Evolutionary conservation across 2,888 invertebrate genomes (phyloP), one percentile per base, ranked within the genome.

Genomic region (Trichacis sp.): DNA sequence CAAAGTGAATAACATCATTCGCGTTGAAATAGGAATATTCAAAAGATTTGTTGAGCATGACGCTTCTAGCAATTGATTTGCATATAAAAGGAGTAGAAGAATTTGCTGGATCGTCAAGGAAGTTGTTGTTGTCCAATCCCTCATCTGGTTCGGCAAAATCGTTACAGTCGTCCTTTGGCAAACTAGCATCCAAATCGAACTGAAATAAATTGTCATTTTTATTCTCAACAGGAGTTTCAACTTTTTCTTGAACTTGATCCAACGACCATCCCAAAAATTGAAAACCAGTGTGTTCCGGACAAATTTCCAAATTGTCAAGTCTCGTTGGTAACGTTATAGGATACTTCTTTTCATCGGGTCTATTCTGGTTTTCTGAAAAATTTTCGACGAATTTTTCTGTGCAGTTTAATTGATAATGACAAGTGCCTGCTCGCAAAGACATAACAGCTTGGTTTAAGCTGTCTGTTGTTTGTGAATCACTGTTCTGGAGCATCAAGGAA

Each of bases 251-350:
- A n/a, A n/a, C 87, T 17, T 86, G 85, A 33, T 88, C 86, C 0
- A 86, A 85, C 19, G 87, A 87, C 90, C 90, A 91, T 62, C 87
- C 87, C 53, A 83, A 86, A 51, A 91, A 89, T 33, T 87, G 86
- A 76, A 90, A 91, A 0, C 87, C 87, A 5, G 87, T 82, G 73
- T 92, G 89, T 0, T 88, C 87, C 50, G 87, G 86, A 76, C 91
- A 91, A 24, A 91, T 86, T 33, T 86, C 84, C 59, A 86, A 83
- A 0, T 83, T 77, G 0, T 84, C 83, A 30, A 86, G 64, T 48
- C 82, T 64, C 52, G 82, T 84, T 9, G 74, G 64, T 4, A 58
- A 45, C 17, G 38, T 9, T 33, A 30, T 5, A 5, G 36, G 1
- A 38, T 24, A 14, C 46, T 60, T 48, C 18, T 46, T 30, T 12